Conservation (phyloP, 2,888 invertebrate genomes). For the Drosophila niveifrons region DNA sequence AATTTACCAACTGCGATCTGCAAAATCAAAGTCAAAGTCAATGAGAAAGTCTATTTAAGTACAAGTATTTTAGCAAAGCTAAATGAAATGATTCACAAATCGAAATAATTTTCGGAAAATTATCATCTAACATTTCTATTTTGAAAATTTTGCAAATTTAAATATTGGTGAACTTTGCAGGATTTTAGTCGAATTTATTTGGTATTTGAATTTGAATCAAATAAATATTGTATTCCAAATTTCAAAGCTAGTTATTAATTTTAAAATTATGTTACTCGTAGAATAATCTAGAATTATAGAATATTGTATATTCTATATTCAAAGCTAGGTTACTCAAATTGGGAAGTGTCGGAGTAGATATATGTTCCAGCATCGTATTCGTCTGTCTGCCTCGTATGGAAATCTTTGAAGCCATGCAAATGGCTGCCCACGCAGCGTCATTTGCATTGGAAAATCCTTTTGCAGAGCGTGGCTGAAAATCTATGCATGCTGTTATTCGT, state of each 20-base stretch:
- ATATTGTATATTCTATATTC: too few relatives aligned
- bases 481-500: constrained; percentile 36
- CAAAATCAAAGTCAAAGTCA: constrained; percentile 7
- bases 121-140: too few relatives aligned
- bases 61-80: not conserved
- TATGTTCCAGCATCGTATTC: constrained; percentile 1
- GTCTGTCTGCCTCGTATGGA: constrained; percentile 43
- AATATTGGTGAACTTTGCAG: too few relatives aligned
- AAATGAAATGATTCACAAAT: not conserved
- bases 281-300: too few relatives aligned
- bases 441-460: constrained; percentile 72
- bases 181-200: too few relatives aligned
- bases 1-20: not conserved
- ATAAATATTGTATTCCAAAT: too few relatives aligned
- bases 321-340: too few relatives aligned
- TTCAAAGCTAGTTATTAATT: too few relatives aligned
- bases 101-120: not conserved
- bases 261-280: too few relatives aligned
- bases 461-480: constrained; percentile 33
- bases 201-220: too few relatives aligned
- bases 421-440: constrained; percentile 68
- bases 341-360: not conserved
- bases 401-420: constrained; percentile 41
- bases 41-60: not conserved
- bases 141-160: too few relatives aligned